Percentiles rank a stretch among this genome's conserved stretches.
These are phyloP conservation scores for human (Homo sapiens) DNA, from an alignment of 2,113 vertebrate genomes.

Conservation along the genomic window GRCh38 chr6:105884501-105885000, in stretches of 20 bases:
- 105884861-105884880: background rate
- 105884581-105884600: background rate
- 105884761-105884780: background rate
- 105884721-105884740: background rate
- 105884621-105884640: background rate
- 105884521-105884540: background rate
- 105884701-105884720: background rate
- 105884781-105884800: conserved; percentile 25
- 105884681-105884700: background rate
- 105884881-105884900: background rate
- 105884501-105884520: background rate
- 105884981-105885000: background rate
- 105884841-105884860: background rate
- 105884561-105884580: background rate
- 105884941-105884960: background rate
- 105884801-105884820: background rate
- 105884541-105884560: background rate
- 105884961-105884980: background rate
- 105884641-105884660: background rate
- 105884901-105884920: background rate
- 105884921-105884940: background rate
- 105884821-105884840: background rate
- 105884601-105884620: background rate
- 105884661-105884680: background rate
- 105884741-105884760: background rate